A percentile compares a stretch with the other conserved stretches of the same genome.
Conservation (phyloP, 2,888 invertebrate species). For the Holacanthella duospinosa region DNA sequence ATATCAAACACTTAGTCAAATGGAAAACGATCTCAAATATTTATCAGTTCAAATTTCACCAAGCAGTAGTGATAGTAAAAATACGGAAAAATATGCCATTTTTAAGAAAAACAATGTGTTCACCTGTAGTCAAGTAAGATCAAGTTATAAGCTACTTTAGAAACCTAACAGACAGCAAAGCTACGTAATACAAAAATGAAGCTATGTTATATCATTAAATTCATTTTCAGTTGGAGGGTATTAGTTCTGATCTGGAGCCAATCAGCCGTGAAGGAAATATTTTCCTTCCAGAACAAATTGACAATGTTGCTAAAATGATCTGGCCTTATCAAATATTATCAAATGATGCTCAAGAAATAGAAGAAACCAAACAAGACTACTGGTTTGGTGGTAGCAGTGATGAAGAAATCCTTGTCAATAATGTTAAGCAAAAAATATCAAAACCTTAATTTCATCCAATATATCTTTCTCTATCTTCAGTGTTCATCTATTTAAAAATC, state of each 20-base stretch:
- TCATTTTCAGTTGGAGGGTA: background rate
- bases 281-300: background rate
- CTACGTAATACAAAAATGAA: too few species aligned
- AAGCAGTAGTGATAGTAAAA: too few species aligned
- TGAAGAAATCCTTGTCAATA: too few species aligned
- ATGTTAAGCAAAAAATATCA: too few species aligned
- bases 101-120: background rate
- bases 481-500: too few species aligned
- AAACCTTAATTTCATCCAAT: too few species aligned
- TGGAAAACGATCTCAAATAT: background rate
- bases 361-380: too few species aligned
- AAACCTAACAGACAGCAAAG: too few species aligned
- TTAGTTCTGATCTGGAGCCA: background rate
- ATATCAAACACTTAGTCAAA: conserved; percentile 38
- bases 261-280: background rate
- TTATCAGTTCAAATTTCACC: background rate
- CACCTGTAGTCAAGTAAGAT: background rate
- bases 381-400: too few species aligned
- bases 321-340: too few species aligned
- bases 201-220: background rate
- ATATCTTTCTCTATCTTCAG: too few species aligned
- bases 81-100: background rate
- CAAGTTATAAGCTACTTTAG: background rate
- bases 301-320: background rate
- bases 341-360: too few species aligned